These are phyloP conservation scores for Xylota segnis DNA, from an alignment of 2,888 invertebrate species.

Conservation along the genomic window DNA sequence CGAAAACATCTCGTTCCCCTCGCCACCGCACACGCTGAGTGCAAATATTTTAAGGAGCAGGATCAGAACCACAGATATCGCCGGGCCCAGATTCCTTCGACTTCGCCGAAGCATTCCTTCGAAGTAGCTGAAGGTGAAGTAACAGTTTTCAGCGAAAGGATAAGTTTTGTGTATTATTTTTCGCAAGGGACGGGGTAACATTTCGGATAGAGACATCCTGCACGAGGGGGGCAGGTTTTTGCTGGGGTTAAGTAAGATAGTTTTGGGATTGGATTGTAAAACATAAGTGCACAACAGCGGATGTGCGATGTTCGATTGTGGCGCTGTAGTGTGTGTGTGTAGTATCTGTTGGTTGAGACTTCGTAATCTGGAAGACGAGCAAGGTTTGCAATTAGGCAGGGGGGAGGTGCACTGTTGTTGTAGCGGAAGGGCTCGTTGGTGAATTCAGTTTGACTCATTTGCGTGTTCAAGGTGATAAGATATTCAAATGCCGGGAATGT, in stretches of 20 bases:
- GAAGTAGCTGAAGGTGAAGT: slow-evolving; percentile 32
- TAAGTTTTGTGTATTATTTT: slow-evolving; percentile 47
- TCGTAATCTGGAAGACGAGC: slow-evolving; percentile 30
- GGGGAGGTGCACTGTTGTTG: slow-evolving; percentile 20
- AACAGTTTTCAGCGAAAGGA: slow-evolving; percentile 57
- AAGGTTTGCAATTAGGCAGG: slow-evolving; percentile 60
- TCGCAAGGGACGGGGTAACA: neutral
- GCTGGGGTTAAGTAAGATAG: slow-evolving; percentile 67
- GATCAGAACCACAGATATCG: slow-evolving; percentile 58
- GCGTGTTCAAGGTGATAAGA: slow-evolving; percentile 67
- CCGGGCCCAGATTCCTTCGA: slow-evolving; percentile 40
- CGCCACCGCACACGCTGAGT: neutral
- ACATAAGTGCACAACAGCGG: slow-evolving; percentile 75
- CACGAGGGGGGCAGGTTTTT: slow-evolving; percentile 13
- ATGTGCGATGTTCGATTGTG: slow-evolving; percentile 71
- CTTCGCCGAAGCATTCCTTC: slow-evolving; percentile 41
- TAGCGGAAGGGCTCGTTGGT: slow-evolving; percentile 9
- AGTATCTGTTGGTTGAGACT: slow-evolving; percentile 22
- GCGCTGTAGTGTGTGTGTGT: slow-evolving; percentile 1
- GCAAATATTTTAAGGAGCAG: slow-evolving; percentile 46
- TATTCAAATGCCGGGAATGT: slow-evolving; percentile 54
- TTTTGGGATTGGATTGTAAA: slow-evolving; percentile 74
- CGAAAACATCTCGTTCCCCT: slow-evolving; percentile 63
- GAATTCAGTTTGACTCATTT: slow-evolving; percentile 56
- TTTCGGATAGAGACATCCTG: slow-evolving; percentile 49